Evolutionary conservation across 1,140 invertebrate species (phyloP), one percentile per base, ranked within the genome.

Genomic region (Aphelenchoides fujianensis): DNA sequence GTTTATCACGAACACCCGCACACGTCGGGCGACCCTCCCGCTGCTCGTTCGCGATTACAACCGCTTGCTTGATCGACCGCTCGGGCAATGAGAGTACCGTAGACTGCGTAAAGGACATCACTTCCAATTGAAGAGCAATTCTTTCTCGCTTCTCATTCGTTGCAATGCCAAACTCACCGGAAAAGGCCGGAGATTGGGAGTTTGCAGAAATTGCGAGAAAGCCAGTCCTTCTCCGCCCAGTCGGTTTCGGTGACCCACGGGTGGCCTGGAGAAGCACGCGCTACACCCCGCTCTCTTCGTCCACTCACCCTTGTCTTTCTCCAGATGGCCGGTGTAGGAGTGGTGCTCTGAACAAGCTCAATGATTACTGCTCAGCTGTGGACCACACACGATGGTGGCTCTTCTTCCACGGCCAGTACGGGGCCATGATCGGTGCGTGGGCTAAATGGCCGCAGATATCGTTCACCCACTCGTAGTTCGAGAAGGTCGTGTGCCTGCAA

Each of bases 401-500:
- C 48, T 82, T 82, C 53, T 82, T 79, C 81, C 81, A 66, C 1
- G 63, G 63, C 63, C 69, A 70, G 34, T 72, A 71, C 7, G 70
- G 70, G 23, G 72, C 76, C 69, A 78, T 59, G n/a, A 78, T 68
- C 3, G 72, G 61, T 27, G 79, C 82, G 71, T 84, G 82, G 5
- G 80, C 64, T 55, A 82, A 62, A 37, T 82, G 82, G 16, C 81
- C 81, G 52, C 73, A 72, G 3, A 82, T 28, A 59, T 82, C 81
- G 52, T 82, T 82, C 2, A 84, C 34, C 57, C 81, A 78, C 7
- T 71, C 75, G 68, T 84, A 80, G 30, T 82, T 74, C 1, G 85
- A 86, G 77, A 86, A 86, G 0, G 85, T 85, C 32, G 82, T 82
- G 67, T 86, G 86, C 1, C 85, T n/a, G n/a, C n/a, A n/a, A n/a